A percentile compares a stretch with the other conserved stretches of the same genome.
phyloP scores from a whole-genome alignment of 2,113 vertebrate species.

The Hippocampus barbouri region DNA sequence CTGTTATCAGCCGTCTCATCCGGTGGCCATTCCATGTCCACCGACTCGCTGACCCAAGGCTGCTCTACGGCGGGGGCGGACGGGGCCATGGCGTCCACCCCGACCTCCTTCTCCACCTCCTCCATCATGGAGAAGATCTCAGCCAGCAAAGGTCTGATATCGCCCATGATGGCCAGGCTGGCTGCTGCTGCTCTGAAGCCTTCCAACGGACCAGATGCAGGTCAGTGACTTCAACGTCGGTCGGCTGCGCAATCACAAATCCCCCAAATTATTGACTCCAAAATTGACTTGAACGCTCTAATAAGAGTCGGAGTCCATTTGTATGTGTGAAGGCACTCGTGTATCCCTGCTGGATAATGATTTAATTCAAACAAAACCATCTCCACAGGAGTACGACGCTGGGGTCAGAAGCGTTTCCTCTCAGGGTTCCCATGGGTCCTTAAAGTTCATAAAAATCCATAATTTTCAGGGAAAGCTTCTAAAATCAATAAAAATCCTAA shows the following conservation, averaged over 20 bases:
- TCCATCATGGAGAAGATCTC: constrained; percentile 98
- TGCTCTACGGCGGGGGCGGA: constrained; percentile 74
- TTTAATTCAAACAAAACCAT: background rate
- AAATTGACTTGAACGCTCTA: background rate
- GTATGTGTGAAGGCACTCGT: too few species aligned
- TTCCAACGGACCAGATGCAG: constrained; percentile 79
- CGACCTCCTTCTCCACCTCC: constrained; percentile 76
- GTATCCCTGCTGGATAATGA: background rate
- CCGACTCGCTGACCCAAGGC: constrained; percentile 78
- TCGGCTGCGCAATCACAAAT: background rate
- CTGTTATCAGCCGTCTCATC: constrained; percentile 78
- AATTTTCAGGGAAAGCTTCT: too few species aligned
- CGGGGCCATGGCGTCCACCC: constrained; percentile 63
- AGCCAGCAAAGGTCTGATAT: constrained; percentile 96
- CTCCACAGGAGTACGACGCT: background rate
- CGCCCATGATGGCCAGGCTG: constrained; percentile 96
- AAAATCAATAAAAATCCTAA: too few species aligned
- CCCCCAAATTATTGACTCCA: background rate
- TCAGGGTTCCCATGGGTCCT: too few species aligned
- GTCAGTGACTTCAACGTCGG: constrained; percentile 67
- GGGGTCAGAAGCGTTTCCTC: constrained; percentile 34
- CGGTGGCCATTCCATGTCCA: constrained; percentile 68
- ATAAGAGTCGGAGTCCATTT: background rate
- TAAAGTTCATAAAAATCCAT: too few species aligned
- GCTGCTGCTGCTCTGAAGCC: constrained; percentile 96